phyloP scores from a whole-genome alignment of 2,797 vertebrate species.

The Mus minutoides region DNA sequence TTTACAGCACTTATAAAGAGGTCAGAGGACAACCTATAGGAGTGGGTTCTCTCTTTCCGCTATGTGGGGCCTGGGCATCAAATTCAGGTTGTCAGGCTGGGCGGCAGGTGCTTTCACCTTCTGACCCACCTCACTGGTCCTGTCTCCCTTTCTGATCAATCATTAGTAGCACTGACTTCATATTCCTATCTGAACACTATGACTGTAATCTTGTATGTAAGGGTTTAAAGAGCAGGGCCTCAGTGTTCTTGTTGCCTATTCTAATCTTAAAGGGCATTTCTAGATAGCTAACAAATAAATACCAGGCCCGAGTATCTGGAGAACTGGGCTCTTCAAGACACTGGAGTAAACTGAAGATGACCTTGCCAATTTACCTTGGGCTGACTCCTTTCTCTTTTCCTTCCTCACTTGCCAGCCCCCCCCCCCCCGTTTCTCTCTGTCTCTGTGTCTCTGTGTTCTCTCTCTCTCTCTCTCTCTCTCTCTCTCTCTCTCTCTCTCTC shows the following conservation, averaged over 20 bases:
- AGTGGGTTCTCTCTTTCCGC: not conserved
- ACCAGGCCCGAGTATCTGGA: not conserved
- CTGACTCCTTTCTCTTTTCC: not conserved
- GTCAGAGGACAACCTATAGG: not conserved
- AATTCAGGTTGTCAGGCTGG: not conserved
- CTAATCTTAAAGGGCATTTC: not conserved
- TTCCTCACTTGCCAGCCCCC: not conserved
- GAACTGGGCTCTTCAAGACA: not conserved
- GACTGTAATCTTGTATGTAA: not conserved
- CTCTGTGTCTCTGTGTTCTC: no score
- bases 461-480: no score
- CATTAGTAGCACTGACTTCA: not conserved
- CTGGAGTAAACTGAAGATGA: not conserved
- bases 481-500: not conserved
- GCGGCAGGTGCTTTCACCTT: not conserved
- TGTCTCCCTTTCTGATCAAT: not conserved
- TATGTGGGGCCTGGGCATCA: not conserved
- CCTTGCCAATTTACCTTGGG: not conserved
- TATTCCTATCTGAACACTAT: constrained; percentile 27
- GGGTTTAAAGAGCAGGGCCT: constrained; percentile 14
- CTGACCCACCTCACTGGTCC: not conserved
- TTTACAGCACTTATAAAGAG: not conserved
- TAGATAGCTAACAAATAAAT: not conserved
- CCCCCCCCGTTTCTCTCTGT: no score
- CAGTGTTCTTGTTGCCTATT: constrained; percentile 5